Evolutionary conservation across 2,888 invertebrate species (phyloP).

Genomic region (Hartigia nigra): DNA sequence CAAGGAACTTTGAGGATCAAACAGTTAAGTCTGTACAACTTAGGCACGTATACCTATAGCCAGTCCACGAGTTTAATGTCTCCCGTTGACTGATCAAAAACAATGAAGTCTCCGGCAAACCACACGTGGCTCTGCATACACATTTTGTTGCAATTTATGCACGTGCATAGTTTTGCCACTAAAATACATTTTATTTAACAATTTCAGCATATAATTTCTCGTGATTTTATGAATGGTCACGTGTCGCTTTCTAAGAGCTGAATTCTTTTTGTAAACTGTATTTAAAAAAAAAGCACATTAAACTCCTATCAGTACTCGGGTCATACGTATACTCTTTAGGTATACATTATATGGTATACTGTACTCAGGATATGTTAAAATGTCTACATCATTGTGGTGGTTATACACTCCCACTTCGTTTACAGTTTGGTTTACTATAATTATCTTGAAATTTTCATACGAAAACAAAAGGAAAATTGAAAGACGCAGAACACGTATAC

Average conservation of each 20-base stretch:
- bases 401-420: not conserved
- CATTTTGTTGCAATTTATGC: slow-evolving; percentile 18
- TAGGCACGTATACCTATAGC: not conserved
- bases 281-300: not conserved
- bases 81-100: not conserved
- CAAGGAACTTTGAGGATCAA: slow-evolving; percentile 51
- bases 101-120: slow-evolving; percentile 11
- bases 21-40: slow-evolving; percentile 12
- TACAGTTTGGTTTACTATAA: no score
- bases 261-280: not conserved
- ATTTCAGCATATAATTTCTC: not conserved
- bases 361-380: not conserved
- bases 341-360: no score
- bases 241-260: no score
- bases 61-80: not conserved
- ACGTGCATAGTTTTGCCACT: slow-evolving; percentile 8
- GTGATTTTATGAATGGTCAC: no score
- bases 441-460: no score
- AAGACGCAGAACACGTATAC: no score
- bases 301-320: not conserved
- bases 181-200: not conserved
- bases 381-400: not conserved
- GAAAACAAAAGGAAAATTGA: no score
- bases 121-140: slow-evolving; percentile 17
- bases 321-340: not conserved